Conservation (phyloP, 2,113 vertebrate genomes). For the Nesoenas mayeri region DNA sequence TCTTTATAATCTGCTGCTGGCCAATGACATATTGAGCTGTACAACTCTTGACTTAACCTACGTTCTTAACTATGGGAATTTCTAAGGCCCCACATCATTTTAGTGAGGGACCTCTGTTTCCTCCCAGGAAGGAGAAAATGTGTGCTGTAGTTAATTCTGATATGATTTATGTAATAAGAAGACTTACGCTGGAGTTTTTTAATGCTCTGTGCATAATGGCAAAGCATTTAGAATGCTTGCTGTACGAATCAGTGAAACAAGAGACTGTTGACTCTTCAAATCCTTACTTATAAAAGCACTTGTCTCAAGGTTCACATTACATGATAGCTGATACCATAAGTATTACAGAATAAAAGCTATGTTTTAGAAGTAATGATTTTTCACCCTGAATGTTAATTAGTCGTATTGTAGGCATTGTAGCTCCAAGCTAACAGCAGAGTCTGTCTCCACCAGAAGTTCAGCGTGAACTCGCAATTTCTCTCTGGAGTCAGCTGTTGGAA, state of each 20-base stretch:
- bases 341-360: constrained; percentile 5
- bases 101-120: background rate
- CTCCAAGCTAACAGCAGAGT: background rate
- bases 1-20: background rate
- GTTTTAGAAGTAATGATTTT: background rate
- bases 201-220: background rate
- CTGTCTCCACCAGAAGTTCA: background rate
- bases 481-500: background rate
- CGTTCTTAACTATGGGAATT: background rate
- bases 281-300: background rate
- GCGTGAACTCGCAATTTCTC: background rate
- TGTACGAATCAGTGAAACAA: background rate
- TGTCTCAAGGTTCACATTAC: background rate
- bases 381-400: background rate
- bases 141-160: background rate
- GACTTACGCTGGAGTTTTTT: background rate
- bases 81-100: background rate
- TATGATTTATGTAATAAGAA: background rate
- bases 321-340: background rate
- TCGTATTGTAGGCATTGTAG: background rate
- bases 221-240: background rate
- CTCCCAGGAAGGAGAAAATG: background rate
- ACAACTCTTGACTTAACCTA: background rate
- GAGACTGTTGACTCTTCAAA: background rate
- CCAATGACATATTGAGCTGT: background rate